phyloP scores from a whole-genome alignment of 1,140 invertebrate species.

The Pseudomyrmex sp. region DNA sequence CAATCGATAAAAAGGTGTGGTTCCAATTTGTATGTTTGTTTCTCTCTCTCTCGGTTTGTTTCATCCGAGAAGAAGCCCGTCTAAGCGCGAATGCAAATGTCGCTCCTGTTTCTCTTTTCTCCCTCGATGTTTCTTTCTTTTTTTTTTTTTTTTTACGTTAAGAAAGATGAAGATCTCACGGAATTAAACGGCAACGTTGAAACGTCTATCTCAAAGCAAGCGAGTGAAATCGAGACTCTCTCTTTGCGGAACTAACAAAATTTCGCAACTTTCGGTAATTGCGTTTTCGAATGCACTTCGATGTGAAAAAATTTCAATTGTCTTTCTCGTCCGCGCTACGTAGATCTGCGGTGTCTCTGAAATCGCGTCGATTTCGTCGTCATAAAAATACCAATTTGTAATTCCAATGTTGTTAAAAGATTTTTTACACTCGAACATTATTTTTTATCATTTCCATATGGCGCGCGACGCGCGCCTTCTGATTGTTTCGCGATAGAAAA shows the following conservation, averaged over 20 bases:
- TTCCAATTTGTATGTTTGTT: constrained; percentile 10
- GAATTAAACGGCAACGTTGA: not conserved
- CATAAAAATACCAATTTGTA: not conserved
- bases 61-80: too few species aligned
- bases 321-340: too few species aligned
- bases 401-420: constrained; percentile 12
- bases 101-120: not conserved
- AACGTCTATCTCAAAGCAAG: not conserved
- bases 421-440: not conserved
- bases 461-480: not conserved
- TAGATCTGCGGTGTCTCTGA: too few species aligned
- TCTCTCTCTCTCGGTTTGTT: not conserved
- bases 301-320: too few species aligned
- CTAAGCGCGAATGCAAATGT: constrained; percentile 20
- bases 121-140: too few species aligned
- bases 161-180: not conserved
- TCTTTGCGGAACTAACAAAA: too few species aligned
- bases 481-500: constrained; percentile 13
- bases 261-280: constrained; percentile 3
- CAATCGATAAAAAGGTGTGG: constrained; percentile 30
- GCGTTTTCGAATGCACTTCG: too few species aligned
- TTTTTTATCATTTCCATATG: not conserved
- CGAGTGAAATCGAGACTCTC: constrained; percentile 16
- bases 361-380: too few species aligned
- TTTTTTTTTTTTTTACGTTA: too few species aligned